Evolutionary conservation across 2,113 vertebrate species (phyloP).

Genomic region (Sebastes fasciatus): DNA sequence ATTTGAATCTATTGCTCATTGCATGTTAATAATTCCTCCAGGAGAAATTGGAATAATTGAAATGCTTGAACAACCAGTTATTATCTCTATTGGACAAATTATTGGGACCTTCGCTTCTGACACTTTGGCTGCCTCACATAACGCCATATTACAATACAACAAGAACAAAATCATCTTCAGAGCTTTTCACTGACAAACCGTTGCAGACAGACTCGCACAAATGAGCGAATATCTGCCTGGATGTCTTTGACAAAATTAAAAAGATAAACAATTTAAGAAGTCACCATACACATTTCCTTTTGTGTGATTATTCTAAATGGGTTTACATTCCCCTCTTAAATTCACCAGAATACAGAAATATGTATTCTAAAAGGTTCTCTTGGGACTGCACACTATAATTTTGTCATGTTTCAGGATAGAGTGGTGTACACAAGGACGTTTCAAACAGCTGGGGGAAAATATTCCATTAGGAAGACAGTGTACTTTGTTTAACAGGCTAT

Average conservation of each 20-base stretch:
- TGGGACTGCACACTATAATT: neutral
- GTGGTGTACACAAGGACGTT: neutral
- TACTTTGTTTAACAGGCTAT: neutral
- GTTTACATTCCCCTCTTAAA: conserved; percentile 3
- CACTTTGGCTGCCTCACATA: neutral
- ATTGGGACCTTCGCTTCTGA: neutral
- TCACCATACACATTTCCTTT: neutral
- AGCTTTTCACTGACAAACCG: too few species aligned
- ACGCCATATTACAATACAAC: neutral
- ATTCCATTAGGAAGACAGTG: neutral
- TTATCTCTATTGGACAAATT: neutral
- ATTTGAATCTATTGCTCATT: neutral
- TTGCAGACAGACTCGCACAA: too few species aligned
- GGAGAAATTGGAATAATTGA: neutral
- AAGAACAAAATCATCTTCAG: neutral
- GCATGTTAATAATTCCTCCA: neutral
- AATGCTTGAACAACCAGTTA: neutral
- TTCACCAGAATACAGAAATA: neutral
- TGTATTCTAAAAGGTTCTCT: neutral
- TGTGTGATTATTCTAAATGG: neutral
- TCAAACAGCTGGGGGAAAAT: neutral
- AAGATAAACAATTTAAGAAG: conserved; percentile 20
- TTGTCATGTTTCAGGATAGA: neutral
- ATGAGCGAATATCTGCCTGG: too few species aligned
- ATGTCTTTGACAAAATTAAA: conserved; percentile 12